Conservation (phyloP, 2,888 invertebrate species). For the Podotricha telesiphe region DNA sequence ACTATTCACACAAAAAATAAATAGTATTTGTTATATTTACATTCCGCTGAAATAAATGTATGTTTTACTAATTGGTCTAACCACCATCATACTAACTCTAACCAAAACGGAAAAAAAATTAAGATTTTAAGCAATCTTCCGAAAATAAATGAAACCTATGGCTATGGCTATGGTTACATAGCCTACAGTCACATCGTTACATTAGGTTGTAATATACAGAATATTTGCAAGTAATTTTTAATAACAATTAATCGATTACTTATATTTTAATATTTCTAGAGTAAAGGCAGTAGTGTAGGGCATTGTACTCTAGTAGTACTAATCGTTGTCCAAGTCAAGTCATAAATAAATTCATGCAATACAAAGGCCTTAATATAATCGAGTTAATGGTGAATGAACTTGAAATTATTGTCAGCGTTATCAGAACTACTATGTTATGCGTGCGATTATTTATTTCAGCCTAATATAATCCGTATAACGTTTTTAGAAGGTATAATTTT, state of each 20-base stretch:
- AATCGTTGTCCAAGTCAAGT: neutral
- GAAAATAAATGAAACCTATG: neutral
- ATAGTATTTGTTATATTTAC: too few relatives aligned
- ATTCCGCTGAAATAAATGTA: too few relatives aligned
- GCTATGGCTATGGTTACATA: too few relatives aligned
- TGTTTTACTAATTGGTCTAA: neutral
- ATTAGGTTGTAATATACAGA: neutral
- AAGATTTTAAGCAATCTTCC: neutral
- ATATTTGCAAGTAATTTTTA: too few relatives aligned
- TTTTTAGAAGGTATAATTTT: neutral
- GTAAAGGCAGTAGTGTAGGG: neutral
- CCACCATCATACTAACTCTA: neutral
- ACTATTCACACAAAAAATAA: too few relatives aligned
- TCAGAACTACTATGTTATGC: slow-evolving; percentile 13
- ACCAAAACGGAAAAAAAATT: neutral
- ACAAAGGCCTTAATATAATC: slow-evolving; percentile 35
- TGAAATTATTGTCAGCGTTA: slow-evolving; percentile 37
- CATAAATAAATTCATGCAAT: slow-evolving; percentile 27
- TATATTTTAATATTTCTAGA: too few relatives aligned
- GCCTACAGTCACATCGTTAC: neutral
- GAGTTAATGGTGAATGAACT: slow-evolving; percentile 56
- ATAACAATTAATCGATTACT: too few relatives aligned
- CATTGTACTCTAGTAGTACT: too few relatives aligned
- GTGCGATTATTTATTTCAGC: slow-evolving; percentile 10
- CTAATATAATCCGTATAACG: slow-evolving; percentile 9